Evolutionary conservation across 2,113 vertebrate genomes (phyloP).

Genomic region (Petrocephalus microphthalmus): DNA sequence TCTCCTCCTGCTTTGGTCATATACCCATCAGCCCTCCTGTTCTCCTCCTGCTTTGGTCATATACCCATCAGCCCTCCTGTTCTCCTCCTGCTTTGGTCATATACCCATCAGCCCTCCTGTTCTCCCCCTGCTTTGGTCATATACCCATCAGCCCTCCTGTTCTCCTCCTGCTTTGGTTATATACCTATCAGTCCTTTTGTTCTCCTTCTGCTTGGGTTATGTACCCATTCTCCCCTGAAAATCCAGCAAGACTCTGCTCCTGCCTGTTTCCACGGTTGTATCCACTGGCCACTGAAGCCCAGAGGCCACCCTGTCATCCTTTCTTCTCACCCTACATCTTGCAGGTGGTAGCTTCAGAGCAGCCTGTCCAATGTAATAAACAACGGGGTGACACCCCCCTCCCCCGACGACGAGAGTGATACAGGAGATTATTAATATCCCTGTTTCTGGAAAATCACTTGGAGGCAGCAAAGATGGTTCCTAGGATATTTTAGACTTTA

Average conservation of each 20-base stretch:
- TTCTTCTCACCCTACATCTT: neutral
- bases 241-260: neutral
- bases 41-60: no score
- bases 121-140: neutral
- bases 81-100: neutral
- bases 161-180: neutral
- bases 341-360: neutral
- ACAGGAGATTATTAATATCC: conserved; percentile 11
- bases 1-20: no score
- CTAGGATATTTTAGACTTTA: neutral
- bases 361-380: conserved; percentile 7
- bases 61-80: neutral
- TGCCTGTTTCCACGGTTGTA: neutral
- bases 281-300: neutral
- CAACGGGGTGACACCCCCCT: neutral
- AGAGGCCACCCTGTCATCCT: no score
- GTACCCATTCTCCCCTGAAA: neutral
- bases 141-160: neutral
- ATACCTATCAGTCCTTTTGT: neutral
- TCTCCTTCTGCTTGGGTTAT: neutral
- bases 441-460: neutral
- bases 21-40: no score
- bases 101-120: neutral
- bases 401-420: neutral
- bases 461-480: neutral